Evolutionary conservation across 2,797 vertebrate genomes (phyloP).

Genomic region (Sebastes iracundus): DNA sequence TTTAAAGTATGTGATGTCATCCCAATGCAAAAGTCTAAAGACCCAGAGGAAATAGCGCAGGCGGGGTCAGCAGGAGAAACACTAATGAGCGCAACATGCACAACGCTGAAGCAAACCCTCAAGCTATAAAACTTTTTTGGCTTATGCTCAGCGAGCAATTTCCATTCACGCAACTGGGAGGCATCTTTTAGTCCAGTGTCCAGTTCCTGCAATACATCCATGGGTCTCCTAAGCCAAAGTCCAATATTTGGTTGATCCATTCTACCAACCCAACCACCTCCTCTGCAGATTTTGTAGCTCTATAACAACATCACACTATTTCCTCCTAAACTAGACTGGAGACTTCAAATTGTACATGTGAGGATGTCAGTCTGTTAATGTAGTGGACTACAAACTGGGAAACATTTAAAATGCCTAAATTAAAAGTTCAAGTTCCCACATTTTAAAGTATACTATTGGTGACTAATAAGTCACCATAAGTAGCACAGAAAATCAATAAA

Average conservation of each 20-base stretch:
- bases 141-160: background rate
- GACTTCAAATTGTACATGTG: no score
- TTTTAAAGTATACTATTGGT: no score
- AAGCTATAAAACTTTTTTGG: background rate
- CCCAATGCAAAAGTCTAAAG: background rate
- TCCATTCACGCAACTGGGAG: background rate
- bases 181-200: background rate
- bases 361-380: background rate
- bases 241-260: background rate
- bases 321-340: background rate
- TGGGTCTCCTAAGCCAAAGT: background rate
- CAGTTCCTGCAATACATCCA: background rate
- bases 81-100: background rate
- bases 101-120: background rate
- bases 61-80: background rate
- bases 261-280: background rate
- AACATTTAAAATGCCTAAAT: background rate
- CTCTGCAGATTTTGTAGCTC: background rate
- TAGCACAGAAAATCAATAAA: no score
- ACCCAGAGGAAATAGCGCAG: background rate
- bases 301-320: background rate
- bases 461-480: fast-evolving
- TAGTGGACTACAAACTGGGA: background rate
- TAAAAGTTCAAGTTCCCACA: no score
- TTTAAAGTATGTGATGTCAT: background rate